These are phyloP conservation scores for Henricia sp. DNA, from an alignment of 53 echinoderm and acorn worm genomes.

Conservation along the genomic window DNA sequence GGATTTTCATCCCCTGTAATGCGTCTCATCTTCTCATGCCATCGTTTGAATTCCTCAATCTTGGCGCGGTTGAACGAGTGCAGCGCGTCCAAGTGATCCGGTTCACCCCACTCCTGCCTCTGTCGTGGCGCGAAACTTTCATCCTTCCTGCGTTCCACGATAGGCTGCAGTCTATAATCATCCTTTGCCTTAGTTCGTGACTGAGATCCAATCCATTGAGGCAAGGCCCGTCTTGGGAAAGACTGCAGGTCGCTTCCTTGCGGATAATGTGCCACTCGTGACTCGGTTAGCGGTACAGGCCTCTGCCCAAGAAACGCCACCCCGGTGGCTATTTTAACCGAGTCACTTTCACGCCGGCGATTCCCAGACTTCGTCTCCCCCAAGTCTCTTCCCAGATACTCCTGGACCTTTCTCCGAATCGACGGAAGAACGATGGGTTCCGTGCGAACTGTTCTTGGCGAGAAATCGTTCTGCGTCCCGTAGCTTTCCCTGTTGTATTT, in stretches of 20 bases:
- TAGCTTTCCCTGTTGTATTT: neutral
- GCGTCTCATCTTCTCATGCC: conserved; percentile 22
- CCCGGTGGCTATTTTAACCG: conserved; percentile 32
- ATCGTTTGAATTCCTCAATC: conserved; percentile 40
- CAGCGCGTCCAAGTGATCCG: neutral
- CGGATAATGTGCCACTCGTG: neutral
- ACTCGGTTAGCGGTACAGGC: conserved; percentile 20
- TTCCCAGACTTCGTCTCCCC: neutral
- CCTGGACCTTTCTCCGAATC: conserved; percentile 50
- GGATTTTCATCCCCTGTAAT: neutral
- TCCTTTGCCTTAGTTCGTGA: neutral
- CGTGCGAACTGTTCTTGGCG: conserved; percentile 41
- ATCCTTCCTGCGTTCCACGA: neutral
- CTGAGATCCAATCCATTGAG: conserved; percentile 13
- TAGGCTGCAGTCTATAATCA: neutral
- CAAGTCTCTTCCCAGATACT: conserved; percentile 14
- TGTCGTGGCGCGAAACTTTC: neutral
- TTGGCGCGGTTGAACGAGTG: conserved; percentile 25
- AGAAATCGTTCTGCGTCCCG: neutral
- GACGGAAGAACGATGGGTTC: conserved; percentile 52
- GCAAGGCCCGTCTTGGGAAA: conserved; percentile 34
- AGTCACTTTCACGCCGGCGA: neutral
- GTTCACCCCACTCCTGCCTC: neutral
- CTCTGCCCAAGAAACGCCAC: conserved; percentile 38
- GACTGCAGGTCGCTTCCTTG: conserved; percentile 10